Conservation (phyloP, 2,113 vertebrate genomes). For the Pseudopodoces humilis region DNA sequence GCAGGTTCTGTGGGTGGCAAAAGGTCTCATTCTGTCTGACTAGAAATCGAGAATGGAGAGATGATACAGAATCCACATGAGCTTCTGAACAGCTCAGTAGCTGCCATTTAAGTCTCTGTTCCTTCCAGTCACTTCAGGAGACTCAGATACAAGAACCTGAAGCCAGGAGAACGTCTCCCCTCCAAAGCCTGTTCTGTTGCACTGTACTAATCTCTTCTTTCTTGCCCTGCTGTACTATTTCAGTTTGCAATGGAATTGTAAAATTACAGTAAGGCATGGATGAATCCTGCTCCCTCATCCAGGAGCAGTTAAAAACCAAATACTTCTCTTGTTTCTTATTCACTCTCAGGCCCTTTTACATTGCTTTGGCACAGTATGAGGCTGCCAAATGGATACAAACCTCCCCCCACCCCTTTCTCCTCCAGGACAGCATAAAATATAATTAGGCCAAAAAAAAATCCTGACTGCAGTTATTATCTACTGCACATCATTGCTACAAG, state of each 20-base stretch:
- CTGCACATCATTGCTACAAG: not conserved
- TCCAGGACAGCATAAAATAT: not conserved
- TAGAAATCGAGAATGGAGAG: not conserved
- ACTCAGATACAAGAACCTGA: not conserved
- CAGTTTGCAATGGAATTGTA: not conserved
- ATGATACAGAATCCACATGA: not conserved
- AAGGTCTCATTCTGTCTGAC: not conserved
- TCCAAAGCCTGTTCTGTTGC: not conserved
- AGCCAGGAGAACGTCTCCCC: not conserved
- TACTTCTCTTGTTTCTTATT: conserved; percentile 31
- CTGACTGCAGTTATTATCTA: not conserved
- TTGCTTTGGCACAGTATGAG: not conserved
- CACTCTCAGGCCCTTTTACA: conserved; percentile 26
- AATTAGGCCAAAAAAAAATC: not conserved
- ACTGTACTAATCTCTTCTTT: not conserved
- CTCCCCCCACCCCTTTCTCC: not conserved
- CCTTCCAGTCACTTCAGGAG: not conserved
- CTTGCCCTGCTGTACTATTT: not conserved
- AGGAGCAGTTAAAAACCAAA: conserved; percentile 24
- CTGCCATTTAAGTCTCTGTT: not conserved
- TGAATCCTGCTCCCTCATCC: not conserved
- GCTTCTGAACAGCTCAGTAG: not conserved
- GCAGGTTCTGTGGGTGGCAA: not conserved
- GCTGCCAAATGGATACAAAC: conserved; percentile 37
- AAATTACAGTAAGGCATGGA: conserved; percentile 10